Percentiles rank a stretch among this genome's conserved stretches.
phyloP scores from a whole-genome alignment of 2,797 vertebrate genomes.

The Mormyrops boulengeri region DNA sequence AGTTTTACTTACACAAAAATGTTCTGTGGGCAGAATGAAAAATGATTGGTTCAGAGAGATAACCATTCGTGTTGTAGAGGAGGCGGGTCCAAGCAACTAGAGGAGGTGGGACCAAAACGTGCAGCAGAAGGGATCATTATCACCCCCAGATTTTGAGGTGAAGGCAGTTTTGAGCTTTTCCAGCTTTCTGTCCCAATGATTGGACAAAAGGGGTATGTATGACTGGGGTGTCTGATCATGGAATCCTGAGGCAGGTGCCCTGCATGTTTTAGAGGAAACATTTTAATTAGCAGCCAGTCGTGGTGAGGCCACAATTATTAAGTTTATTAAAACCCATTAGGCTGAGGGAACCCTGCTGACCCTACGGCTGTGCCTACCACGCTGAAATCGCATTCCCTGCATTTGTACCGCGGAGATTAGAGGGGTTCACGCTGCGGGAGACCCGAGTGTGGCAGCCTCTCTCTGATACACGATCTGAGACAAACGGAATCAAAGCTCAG shows the following conservation, averaged over 20 bases:
- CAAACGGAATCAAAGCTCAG: slow-evolving; percentile 23
- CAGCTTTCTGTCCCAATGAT: not conserved
- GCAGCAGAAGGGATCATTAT: not conserved
- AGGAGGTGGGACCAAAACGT: not conserved
- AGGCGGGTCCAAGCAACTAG: not conserved
- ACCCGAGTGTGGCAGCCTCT: not conserved
- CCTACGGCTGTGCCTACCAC: not conserved
- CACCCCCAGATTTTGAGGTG: not conserved
- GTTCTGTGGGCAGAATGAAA: not conserved
- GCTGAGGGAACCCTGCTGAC: not conserved
- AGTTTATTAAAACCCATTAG: not conserved
- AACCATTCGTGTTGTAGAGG: not conserved
- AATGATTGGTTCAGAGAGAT: not conserved
- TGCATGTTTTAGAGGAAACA: not conserved
- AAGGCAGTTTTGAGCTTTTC: not conserved
- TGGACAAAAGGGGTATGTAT: not conserved
- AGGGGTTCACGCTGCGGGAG: not conserved
- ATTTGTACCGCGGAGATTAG: not conserved
- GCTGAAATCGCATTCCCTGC: not conserved
- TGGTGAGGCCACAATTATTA: not conserved
- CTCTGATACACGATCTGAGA: slow-evolving; percentile 10
- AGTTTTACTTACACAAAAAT: not conserved
- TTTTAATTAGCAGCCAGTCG: not conserved
- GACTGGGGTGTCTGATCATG: not conserved
- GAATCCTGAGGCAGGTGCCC: not conserved